These are phyloP conservation scores for Buceros bicornis DNA, from an alignment of 2,797 vertebrate genomes.

Conservation along the genomic window DNA sequence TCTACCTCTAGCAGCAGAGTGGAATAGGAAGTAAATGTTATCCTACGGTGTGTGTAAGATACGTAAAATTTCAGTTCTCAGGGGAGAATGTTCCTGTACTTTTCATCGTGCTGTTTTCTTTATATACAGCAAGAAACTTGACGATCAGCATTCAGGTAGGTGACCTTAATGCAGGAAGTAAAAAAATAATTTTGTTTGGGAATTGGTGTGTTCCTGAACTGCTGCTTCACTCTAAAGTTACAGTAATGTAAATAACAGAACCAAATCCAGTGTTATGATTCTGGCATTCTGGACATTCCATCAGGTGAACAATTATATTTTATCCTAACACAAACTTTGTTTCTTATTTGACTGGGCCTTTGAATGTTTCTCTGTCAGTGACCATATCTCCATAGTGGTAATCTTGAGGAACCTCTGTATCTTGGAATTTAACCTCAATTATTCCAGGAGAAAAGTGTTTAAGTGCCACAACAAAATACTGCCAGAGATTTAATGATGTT, in stretches of 20 bases:
- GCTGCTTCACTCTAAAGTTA: not conserved
- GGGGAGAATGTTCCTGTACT: not conserved
- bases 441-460: not conserved
- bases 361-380: not conserved
- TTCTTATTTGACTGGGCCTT: not conserved
- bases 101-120: not conserved
- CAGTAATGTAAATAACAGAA: not conserved
- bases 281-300: not conserved
- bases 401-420: not conserved
- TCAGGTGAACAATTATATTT: not conserved
- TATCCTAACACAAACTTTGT: not conserved
- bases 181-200: not conserved
- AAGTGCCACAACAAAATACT: not conserved
- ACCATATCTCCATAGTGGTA: not conserved
- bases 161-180: not conserved
- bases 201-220: not conserved
- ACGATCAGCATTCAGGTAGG: not conserved
- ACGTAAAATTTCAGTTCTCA: not conserved
- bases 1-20: not conserved
- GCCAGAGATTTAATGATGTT: not conserved
- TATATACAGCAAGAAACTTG: not conserved
- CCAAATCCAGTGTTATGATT: not conserved
- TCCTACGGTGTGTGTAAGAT: not conserved
- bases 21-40: not conserved
- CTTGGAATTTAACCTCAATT: not conserved